Evolutionary conservation across 2,113 vertebrate species (phyloP).

Genomic region (Motacilla tschutschensis): DNA sequence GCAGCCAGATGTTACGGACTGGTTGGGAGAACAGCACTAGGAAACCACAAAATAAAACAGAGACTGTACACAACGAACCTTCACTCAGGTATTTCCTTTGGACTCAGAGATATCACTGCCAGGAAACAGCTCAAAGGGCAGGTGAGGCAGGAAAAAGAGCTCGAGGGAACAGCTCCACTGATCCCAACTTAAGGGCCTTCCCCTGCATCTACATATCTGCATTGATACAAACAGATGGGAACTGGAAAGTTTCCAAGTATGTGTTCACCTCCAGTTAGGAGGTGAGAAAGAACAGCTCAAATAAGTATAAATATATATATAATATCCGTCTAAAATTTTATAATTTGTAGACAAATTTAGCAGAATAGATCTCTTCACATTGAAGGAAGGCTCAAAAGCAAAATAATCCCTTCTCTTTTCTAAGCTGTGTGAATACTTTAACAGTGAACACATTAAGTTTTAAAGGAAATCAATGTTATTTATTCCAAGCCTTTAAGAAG

Average conservation of each 20-base stretch:
- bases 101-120: not conserved
- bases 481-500: constrained; percentile 46
- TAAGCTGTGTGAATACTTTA: not conserved
- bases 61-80: not conserved
- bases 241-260: not conserved
- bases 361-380: not conserved
- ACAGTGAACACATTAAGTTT: constrained; percentile 7
- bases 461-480: constrained; percentile 49
- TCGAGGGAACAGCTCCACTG: not conserved
- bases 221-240: not conserved
- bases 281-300: not conserved
- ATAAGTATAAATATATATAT: not conserved
- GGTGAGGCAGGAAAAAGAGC: not conserved
- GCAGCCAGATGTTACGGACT: not conserved
- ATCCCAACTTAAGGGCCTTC: not conserved
- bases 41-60: not conserved
- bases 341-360: not conserved
- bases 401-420: not conserved
- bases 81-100: not conserved
- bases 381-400: not conserved
- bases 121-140: not conserved
- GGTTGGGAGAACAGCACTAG: not conserved
- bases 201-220: fast-evolving
- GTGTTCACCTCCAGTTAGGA: not conserved
- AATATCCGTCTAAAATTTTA: not conserved